phyloP scores from a whole-genome alignment of 2,113 vertebrate species.

The Theropithecus gelada region DNA sequence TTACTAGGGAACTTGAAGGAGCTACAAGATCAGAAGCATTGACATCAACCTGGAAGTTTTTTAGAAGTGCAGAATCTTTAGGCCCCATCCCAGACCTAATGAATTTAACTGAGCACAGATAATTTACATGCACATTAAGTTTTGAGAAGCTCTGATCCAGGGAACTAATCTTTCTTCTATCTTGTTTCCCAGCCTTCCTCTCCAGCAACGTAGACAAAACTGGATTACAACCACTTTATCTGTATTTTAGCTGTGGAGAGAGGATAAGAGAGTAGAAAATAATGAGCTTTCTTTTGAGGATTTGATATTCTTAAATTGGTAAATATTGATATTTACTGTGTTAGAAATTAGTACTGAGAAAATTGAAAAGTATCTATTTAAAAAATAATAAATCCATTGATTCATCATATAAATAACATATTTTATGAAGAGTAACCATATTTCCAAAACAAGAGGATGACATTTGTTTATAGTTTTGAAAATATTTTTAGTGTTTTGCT shows the following conservation, averaged over 20 bases:
- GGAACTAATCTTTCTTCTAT: not conserved
- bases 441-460: not conserved
- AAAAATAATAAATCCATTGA: not conserved
- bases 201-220: not conserved
- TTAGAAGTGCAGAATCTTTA: not conserved
- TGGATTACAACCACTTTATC: not conserved
- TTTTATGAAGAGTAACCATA: constrained; percentile 1
- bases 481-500: constrained; percentile 11
- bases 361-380: not conserved
- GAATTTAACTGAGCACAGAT: not conserved
- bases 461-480: constrained; percentile 41
- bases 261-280: not conserved
- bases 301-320: not conserved
- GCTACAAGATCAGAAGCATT: not conserved
- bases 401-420: not conserved
- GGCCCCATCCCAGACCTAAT: not conserved
- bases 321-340: not conserved
- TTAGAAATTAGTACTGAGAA: constrained; percentile 9
- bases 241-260: not conserved
- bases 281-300: not conserved
- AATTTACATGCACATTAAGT: not conserved
- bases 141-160: not conserved
- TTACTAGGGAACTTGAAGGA: too few relatives aligned
- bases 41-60: not conserved
- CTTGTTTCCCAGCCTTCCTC: not conserved